Conservation (phyloP, 2,797 vertebrate species). For the Podargus strigoides region DNA sequence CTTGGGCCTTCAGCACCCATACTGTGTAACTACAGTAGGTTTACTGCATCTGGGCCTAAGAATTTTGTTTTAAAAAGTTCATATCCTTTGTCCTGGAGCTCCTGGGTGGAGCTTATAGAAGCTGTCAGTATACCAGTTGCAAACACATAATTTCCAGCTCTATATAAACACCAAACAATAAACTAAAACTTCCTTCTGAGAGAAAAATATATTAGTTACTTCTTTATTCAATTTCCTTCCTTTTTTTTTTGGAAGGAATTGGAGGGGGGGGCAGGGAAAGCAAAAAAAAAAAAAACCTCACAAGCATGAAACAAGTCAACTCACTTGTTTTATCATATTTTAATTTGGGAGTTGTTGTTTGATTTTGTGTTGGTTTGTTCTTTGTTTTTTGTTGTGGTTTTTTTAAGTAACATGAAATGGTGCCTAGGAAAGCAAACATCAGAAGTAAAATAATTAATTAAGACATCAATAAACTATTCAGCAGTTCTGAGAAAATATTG, state of each 20-base stretch:
- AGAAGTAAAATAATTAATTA: conserved; percentile 30
- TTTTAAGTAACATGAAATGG: not conserved
- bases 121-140: not conserved
- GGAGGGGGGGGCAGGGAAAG: rapidly evolving
- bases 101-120: not conserved
- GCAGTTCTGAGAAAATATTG: conserved; percentile 40
- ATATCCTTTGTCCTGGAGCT: not conserved
- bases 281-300: not conserved
- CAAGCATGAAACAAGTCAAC: not conserved
- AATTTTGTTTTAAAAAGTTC: not conserved
- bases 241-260: not conserved
- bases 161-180: not conserved
- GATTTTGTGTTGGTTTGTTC: not conserved
- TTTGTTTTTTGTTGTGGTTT: not conserved
- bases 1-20: not conserved
- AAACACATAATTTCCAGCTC: not conserved
- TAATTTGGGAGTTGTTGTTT: not conserved
- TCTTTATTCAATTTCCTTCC: not conserved
- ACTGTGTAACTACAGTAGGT: not conserved
- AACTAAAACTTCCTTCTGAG: not conserved
- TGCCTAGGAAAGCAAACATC: not conserved
- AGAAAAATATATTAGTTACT: not conserved
- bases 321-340: not conserved
- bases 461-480: conserved; percentile 16
- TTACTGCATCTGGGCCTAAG: not conserved